Percentiles rank a stretch among this genome's conserved stretches.
phyloP scores from a whole-genome alignment of 2,113 vertebrate genomes.

The Pandion haliaetus region DNA sequence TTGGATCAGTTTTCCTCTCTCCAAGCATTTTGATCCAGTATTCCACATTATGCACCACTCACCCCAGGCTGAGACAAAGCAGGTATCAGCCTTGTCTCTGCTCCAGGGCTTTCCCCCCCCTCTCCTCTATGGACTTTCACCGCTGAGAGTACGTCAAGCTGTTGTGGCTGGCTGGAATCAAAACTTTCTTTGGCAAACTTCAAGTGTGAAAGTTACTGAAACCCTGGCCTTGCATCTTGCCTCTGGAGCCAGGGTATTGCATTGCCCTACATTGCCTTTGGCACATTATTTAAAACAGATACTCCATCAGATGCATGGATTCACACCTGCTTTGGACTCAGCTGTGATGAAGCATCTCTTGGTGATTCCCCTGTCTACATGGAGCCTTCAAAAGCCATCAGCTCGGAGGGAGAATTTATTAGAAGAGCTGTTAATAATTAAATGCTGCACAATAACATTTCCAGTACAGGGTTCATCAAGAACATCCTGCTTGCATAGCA shows the following conservation, averaged over 20 bases:
- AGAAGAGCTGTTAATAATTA: conserved; percentile 14
- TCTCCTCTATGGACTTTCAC: background rate
- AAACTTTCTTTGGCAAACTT: background rate
- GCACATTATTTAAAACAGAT: background rate
- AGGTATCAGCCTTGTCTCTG: background rate
- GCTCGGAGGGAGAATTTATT: background rate
- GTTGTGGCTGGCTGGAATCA: background rate
- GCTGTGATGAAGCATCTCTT: background rate
- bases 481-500: background rate
- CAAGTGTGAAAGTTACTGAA: background rate
- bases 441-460: background rate
- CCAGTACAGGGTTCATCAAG: background rate
- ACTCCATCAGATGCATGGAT: background rate
- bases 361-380: background rate
- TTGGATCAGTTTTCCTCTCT: background rate
- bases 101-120: background rate
- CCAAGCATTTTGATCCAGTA: conserved; percentile 14
- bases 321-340: background rate
- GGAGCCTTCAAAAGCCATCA: background rate
- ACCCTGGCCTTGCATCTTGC: background rate
- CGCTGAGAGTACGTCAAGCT: background rate
- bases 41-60: background rate
- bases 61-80: background rate
- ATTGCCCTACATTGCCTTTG: background rate
- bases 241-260: background rate